Base-by-base conservation (phyloP, 1,140 invertebrate genomes). In the Plectrocnemia conspersa region DNA sequence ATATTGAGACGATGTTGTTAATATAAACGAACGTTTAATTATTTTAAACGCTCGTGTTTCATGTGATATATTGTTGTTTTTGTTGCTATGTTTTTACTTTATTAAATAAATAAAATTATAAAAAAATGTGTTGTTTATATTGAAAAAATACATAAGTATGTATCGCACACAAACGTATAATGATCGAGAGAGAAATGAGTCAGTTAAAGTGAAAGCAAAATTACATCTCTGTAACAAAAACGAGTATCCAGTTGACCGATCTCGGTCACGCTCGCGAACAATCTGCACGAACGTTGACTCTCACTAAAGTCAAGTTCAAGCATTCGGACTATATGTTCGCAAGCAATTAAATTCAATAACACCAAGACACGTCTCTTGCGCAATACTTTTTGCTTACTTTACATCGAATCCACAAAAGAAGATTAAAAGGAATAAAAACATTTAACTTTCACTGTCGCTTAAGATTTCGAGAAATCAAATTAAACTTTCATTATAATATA, bases 41-140 rank as follows among this genome's bases (percentile, higher is more conserved):
- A n/a, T n/a, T n/a, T n/a, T n/a, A 29, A 9, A 13, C n/a, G 13
- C 13, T 29, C 45, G 18, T n/a, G 13, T 6, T 27, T n/a, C 11
- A 47, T 60, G 54, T 60, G 54, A 60, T 60, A 60, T 56, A 36
- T 60, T 59, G 25, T 56, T 42, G 33, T 56, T 56, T 41, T 56
- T 56, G 38, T 49, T 56, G 40, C 25, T 56, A 54, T 35, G 25
- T 56, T 60, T 60, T 23, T 60, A 60, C 54, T 59, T 59, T 59
- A 55, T 13, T 53, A 60, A 59, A 56, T 52, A 42, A 52, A 52
- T 29, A 13, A 18, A 40, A 52, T 16, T 42, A 29, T n/a, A 6
- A 29, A 29, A 29, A 29, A 29, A 29, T 7, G 27, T n/a, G n/a
- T 29, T 29, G 6, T 29, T 29, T n/a, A 7, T 29, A 29, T 7